phyloP scores from a whole-genome alignment of 2,113 vertebrate species.

The Rhinogobius similis region DNA sequence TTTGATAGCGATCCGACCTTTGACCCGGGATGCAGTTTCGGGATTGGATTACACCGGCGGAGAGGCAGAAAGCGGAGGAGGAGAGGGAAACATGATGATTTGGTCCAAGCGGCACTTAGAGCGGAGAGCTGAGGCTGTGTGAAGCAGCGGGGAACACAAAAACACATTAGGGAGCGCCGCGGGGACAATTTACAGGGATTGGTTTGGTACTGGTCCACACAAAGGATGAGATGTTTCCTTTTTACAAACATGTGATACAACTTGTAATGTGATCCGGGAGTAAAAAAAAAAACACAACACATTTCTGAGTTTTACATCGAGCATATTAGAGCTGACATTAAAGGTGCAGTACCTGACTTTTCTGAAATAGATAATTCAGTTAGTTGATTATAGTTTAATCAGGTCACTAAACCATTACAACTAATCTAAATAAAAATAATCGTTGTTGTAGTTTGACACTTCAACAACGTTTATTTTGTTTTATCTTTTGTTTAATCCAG shows the following conservation, averaged over 20 bases:
- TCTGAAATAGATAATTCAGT: too few relatives aligned
- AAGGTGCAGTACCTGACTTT: too few relatives aligned
- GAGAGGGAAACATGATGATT: conserved; percentile 40
- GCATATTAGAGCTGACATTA: too few relatives aligned
- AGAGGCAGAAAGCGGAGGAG: conserved; percentile 30
- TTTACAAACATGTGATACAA: not conserved
- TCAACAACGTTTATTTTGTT: too few relatives aligned
- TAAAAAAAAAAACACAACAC: too few relatives aligned
- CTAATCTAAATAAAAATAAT: too few relatives aligned
- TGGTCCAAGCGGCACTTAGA: conserved; percentile 31
- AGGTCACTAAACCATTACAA: too few relatives aligned
- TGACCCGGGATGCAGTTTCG: conserved; percentile 55
- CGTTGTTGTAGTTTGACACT: too few relatives aligned
- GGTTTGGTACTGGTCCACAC: conserved; percentile 16
- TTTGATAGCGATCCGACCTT: conserved; percentile 56
- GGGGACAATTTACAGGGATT: conserved; percentile 24
- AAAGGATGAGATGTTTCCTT: conserved; percentile 19
- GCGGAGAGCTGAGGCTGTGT: not conserved
- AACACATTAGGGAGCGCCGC: conserved; percentile 27
- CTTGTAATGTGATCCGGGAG: not conserved
- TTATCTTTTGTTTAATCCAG: too few relatives aligned
- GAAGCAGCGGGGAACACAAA: conserved; percentile 13
- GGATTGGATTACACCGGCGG: conserved; percentile 68
- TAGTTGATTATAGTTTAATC: too few relatives aligned
- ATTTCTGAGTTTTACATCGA: too few relatives aligned